Conservation (phyloP, 1,140 invertebrate species). For the Ctenoplectra terminalis region DNA sequence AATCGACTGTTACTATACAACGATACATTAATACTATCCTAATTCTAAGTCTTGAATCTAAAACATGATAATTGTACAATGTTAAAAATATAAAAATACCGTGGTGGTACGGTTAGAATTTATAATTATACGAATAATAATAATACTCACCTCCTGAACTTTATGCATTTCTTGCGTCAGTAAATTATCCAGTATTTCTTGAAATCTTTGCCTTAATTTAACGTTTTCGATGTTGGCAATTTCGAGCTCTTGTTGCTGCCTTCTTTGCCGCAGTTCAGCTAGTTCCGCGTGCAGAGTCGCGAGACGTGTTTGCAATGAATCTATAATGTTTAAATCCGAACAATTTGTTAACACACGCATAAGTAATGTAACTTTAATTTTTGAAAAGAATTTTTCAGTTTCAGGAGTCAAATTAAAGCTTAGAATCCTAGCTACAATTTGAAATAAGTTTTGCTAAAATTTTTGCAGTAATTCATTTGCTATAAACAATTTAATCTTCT, state of each 20-base stretch:
- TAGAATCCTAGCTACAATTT: too few relatives aligned
- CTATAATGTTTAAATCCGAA: constrained; percentile 60
- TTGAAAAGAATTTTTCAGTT: too few relatives aligned
- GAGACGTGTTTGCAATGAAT: constrained; percentile 76
- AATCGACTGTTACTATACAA: neutral
- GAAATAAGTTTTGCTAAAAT: too few relatives aligned
- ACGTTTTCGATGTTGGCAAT: constrained; percentile 94
- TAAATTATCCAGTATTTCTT: constrained; percentile 90
- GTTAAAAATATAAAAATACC: neutral
- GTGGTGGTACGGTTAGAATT: too few relatives aligned
- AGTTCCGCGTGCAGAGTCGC: constrained; percentile 87
- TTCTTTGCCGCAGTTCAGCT: constrained; percentile 87
- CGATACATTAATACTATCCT: constrained; percentile 49
- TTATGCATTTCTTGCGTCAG: constrained; percentile 91
- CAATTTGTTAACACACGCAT: neutral
- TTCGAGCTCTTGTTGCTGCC: constrained; percentile 91
- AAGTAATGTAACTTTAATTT: neutral
- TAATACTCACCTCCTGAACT: constrained; percentile 86
- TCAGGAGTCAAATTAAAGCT: too few relatives aligned
- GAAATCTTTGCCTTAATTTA: constrained; percentile 91
- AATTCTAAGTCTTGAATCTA: constrained; percentile 74
- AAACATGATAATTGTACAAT: constrained; percentile 54
- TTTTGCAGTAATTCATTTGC: too few relatives aligned
- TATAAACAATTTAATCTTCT: too few relatives aligned
- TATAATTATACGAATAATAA: neutral